These are phyloP conservation scores for Heliconius hewitsoni DNA, from an alignment of 1,140 invertebrate species.

Conservation along the genomic window DNA sequence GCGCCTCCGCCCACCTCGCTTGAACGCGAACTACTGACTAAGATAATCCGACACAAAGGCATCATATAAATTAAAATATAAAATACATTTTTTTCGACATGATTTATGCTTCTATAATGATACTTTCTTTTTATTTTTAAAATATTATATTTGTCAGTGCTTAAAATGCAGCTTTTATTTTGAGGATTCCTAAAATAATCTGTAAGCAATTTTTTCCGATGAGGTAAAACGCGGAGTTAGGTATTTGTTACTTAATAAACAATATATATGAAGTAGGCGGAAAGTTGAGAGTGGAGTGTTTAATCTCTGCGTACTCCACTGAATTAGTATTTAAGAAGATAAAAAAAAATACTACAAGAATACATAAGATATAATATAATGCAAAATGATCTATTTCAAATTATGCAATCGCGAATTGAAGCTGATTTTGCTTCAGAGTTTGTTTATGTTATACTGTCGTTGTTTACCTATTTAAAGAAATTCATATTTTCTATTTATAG, in stretches of 20 bases:
- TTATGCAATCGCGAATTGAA: no score
- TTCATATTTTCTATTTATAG: neutral
- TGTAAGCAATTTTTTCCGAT: neutral
- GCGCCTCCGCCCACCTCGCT: conserved; percentile 34
- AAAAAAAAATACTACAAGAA: no score
- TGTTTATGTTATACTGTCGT: neutral
- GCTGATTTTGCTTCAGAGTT: no score
- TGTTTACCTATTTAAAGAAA: neutral
- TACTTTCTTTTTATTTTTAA: conserved; percentile 10
- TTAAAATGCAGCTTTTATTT: neutral
- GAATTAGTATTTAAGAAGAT: no score
- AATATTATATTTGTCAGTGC: neutral
- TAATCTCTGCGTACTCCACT: no score
- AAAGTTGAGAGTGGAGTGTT: no score
- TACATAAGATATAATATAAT: no score
- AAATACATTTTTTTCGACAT: neutral
- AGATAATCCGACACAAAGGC: conserved; percentile 23
- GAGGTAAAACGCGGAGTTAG: no score
- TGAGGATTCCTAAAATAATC: neutral
- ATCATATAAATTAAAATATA: conserved; percentile 17
- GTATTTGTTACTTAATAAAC: no score
- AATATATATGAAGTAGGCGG: no score
- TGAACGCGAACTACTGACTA: conserved; percentile 32
- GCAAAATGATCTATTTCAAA: no score
- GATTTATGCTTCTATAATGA: conserved; percentile 1